Percentiles rank a stretch among this genome's conserved stretches.
Evolutionary conservation across 1,140 invertebrate genomes (phyloP).

Genomic region (Ridgeia piscesae): DNA sequence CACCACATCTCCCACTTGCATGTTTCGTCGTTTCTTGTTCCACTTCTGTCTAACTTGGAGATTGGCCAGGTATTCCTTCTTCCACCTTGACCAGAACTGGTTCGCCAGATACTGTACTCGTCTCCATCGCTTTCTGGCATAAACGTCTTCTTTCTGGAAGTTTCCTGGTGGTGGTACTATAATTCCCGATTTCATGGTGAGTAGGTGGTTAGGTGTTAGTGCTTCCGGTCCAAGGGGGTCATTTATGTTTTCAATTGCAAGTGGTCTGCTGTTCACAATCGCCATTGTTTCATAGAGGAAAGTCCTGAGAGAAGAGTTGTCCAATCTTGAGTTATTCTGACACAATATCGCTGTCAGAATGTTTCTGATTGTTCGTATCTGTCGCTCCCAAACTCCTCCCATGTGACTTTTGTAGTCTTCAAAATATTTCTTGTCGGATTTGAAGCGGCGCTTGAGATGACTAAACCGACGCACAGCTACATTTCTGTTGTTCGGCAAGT

Average conservation of each 20-base stretch:
- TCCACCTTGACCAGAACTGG: conserved; percentile 36
- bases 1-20: conserved; percentile 22
- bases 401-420: conserved; percentile 23
- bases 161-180: conserved; percentile 13
- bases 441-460: neutral
- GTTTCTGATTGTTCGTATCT: conserved; percentile 35
- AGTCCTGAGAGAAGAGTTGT: conserved; percentile 23
- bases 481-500: conserved; percentile 17
- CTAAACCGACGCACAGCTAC: neutral
- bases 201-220: conserved; percentile 31
- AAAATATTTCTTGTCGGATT: neutral
- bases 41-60: conserved; percentile 32
- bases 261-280: conserved; percentile 32
- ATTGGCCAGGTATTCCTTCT: conserved; percentile 31
- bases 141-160: conserved; percentile 23
- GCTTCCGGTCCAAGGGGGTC: conserved; percentile 31
- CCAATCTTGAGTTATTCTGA: neutral
- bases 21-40: conserved; percentile 23
- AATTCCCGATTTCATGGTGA: conserved; percentile 24
- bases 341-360: conserved; percentile 37
- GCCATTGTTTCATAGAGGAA: conserved; percentile 37
- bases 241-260: conserved; percentile 25
- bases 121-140: conserved; percentile 31
- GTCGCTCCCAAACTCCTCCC: conserved; percentile 36
- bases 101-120: conserved; percentile 35